These are phyloP conservation scores for Steatornis caripensis DNA, from an alignment of 2,113 vertebrate species.

Conservation along the genomic window DNA sequence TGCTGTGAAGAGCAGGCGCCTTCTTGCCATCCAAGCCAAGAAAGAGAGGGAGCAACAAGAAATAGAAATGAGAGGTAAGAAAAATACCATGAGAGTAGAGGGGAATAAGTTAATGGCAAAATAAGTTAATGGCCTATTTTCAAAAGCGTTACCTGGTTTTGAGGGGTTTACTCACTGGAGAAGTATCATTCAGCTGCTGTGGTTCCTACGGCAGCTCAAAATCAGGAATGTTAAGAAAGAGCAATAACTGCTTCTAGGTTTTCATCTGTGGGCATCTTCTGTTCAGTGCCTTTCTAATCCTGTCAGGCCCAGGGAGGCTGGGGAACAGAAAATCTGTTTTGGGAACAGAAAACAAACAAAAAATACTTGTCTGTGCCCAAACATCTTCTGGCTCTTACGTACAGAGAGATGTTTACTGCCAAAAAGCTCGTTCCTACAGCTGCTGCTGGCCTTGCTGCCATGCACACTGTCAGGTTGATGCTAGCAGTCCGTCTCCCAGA, in stretches of 20 bases:
- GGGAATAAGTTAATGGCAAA: background rate
- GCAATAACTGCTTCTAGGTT: background rate
- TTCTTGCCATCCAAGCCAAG: slow-evolving; percentile 91
- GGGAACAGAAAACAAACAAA: background rate
- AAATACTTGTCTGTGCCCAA: accelerated
- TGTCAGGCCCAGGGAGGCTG: background rate
- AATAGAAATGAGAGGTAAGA: slow-evolving; percentile 87
- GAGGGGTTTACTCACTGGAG: background rate
- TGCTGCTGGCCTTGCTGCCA: background rate
- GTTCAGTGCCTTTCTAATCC: background rate
- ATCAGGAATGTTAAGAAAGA: background rate
- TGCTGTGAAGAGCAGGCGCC: slow-evolving; percentile 89
- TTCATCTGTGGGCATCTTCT: background rate
- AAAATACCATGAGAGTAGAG: background rate
- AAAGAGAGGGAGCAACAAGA: slow-evolving; percentile 92
- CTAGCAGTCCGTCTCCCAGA: background rate
- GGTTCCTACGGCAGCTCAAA: background rate
- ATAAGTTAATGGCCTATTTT: no score
- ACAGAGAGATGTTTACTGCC: background rate
- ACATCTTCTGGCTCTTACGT: background rate
- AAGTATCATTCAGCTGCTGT: background rate
- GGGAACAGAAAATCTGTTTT: background rate
- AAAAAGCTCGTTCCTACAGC: background rate
- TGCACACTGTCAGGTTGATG: accelerated
- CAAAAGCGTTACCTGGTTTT: background rate